Evolutionary conservation across 2,797 vertebrate genomes (phyloP).

Genomic region (Sebastes nivosus): DNA sequence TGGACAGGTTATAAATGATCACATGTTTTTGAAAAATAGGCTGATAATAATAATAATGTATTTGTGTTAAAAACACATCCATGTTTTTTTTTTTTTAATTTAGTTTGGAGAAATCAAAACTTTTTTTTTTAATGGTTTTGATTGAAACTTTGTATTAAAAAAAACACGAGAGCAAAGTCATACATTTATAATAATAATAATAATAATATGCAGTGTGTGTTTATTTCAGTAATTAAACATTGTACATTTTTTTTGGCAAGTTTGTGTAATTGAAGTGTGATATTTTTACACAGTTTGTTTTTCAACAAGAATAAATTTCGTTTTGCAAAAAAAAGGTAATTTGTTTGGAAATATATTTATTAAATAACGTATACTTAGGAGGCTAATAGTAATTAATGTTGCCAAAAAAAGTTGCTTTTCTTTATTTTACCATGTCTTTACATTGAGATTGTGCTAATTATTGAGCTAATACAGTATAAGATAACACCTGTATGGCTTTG

Average conservation of each 20-base stretch:
- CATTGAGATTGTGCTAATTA: neutral
- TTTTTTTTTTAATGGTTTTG: conserved; percentile 78
- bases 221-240: conserved; percentile 91
- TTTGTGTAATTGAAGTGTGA: conserved; percentile 95
- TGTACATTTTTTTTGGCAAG: conserved; percentile 92
- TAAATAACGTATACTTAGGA: neutral
- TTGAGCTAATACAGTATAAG: neutral
- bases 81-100: conserved; percentile 59
- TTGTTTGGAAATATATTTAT: conserved; percentile 69
- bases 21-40: conserved; percentile 74
- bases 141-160: conserved; percentile 93
- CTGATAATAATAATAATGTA: conserved; percentile 69
- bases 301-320: conserved; percentile 91
- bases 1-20: conserved; percentile 79
- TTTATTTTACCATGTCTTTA: neutral
- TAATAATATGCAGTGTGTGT: conserved; percentile 87
- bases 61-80: conserved; percentile 81
- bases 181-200: conserved; percentile 84
- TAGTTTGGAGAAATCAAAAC: conserved; percentile 74
- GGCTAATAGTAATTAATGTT: neutral
- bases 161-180: conserved; percentile 70
- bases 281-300: conserved; percentile 93
- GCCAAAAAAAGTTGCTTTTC: neutral
- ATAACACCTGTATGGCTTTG: neutral
- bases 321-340: conserved; percentile 80